Percentiles rank a stretch among this genome's conserved stretches.
Conservation (phyloP, 2,113 vertebrate genomes). For the Dromiciops gliroides region DNA sequence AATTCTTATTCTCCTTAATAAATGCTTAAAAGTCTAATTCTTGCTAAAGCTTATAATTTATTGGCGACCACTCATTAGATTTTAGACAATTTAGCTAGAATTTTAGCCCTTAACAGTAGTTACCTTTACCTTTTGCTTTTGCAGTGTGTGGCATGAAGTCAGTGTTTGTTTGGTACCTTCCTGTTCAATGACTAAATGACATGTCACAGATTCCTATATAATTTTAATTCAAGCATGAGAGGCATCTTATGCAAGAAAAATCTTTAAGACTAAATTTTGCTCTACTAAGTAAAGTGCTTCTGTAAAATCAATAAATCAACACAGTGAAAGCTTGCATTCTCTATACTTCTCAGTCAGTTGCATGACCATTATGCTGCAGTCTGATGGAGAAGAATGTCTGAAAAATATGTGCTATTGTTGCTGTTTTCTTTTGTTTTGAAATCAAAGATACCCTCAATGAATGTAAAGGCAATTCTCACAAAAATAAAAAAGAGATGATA, state of each 20-base stretch:
- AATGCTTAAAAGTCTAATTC: too few species aligned
- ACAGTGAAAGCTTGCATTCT: background rate
- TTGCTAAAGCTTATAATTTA: too few species aligned
- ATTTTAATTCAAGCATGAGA: background rate
- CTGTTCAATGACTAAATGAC: background rate
- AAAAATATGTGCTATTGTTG: background rate
- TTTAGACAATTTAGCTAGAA: too few species aligned
- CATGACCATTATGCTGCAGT: background rate
- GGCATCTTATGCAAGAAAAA: background rate
- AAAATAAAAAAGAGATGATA: background rate
- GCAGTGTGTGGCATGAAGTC: background rate
- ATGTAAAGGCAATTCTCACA: background rate
- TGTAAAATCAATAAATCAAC: background rate
- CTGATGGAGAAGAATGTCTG: background rate
- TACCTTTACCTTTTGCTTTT: background rate
- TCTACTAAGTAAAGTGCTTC: background rate
- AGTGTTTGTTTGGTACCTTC: background rate
- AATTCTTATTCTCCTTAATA: too few species aligned
- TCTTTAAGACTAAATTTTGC: background rate
- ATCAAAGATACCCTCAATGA: background rate
- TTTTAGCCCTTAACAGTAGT: too few species aligned
- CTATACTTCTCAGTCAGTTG: background rate
- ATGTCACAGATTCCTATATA: background rate
- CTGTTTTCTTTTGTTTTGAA: background rate
- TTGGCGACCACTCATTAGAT: too few species aligned